A percentile compares a stretch with the other conserved stretches of the same genome.
phyloP scores from a whole-genome alignment of 2,888 invertebrate genomes.

The Melinopterus prodromus region DNA sequence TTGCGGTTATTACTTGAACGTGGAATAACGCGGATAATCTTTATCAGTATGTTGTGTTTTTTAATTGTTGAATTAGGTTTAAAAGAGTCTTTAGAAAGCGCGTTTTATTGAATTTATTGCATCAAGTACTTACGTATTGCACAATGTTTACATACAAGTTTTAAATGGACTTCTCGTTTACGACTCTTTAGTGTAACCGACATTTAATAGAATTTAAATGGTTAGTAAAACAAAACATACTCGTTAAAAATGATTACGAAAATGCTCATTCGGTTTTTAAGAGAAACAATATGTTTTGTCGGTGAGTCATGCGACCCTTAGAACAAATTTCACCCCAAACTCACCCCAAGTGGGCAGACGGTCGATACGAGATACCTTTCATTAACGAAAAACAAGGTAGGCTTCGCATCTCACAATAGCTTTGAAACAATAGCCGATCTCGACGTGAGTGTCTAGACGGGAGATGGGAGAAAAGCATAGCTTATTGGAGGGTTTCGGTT shows the following conservation, averaged over 20 bases:
- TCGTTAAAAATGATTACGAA: not conserved
- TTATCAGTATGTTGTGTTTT: not conserved
- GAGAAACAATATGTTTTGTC: not conserved
- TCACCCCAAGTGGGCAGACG: constrained; percentile 10
- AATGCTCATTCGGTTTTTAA: not conserved
- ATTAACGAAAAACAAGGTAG: constrained; percentile 18
- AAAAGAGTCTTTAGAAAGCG: constrained; percentile 21
- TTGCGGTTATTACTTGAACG: constrained; percentile 8
- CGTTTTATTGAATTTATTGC: constrained; percentile 5
- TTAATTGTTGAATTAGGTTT: constrained; percentile 16
- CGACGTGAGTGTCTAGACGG: constrained; percentile 18
- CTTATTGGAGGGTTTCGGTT: not conserved
- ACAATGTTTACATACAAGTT: not conserved
- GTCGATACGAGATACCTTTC: constrained; percentile 22
- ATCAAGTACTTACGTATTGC: constrained; percentile 8
- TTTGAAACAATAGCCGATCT: constrained; percentile 6
- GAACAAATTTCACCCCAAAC: constrained; percentile 9
- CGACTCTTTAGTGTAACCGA: not conserved
- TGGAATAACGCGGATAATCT: not conserved
- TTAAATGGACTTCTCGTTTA: not conserved
- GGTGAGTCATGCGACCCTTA: constrained; percentile 9
- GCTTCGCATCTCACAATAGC: constrained; percentile 11
- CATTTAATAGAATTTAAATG: not conserved
- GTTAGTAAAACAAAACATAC: too few relatives aligned
- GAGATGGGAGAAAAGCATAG: constrained; percentile 6